These are phyloP conservation scores for Gonioctena quinquepunctata DNA, from an alignment of 1,140 invertebrate species.

Conservation along the genomic window DNA sequence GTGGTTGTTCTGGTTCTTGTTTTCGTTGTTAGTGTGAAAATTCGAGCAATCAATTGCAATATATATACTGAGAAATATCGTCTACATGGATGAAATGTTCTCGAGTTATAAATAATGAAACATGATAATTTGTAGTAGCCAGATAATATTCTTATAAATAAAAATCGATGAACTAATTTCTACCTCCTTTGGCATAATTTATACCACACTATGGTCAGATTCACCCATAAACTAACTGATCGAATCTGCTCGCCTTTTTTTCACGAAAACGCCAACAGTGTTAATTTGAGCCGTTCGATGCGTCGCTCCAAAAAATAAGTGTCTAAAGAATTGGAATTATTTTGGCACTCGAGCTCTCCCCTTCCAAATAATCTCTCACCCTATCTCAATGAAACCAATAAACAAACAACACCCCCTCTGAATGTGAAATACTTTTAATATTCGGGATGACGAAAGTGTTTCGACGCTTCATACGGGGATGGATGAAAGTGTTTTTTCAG, in stretches of 20 bases:
- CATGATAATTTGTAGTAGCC: too few relatives aligned
- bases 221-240: neutral
- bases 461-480: neutral
- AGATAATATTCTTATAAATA: too few relatives aligned
- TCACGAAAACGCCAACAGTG: neutral
- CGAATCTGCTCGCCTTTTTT: neutral
- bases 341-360: conserved; percentile 14
- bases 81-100: neutral
- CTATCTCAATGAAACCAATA: conserved; percentile 17
- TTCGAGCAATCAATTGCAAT: too few relatives aligned
- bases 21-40: too few relatives aligned
- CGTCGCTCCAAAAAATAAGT: neutral
- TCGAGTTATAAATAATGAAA: neutral
- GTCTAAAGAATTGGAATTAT: conserved; percentile 17
- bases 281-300: neutral
- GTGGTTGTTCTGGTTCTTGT: too few relatives aligned
- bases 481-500: neutral
- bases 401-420: conserved; percentile 20
- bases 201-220: too few relatives aligned
- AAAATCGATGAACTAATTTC: too few relatives aligned
- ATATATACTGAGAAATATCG: too few relatives aligned
- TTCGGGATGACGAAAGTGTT: conserved; percentile 13
- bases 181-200: too few relatives aligned
- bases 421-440: conserved; percentile 20
- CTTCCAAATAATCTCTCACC: conserved; percentile 16